A percentile compares a stretch with the other conserved stretches of the same genome.
Conservation (phyloP, 2,797 vertebrate genomes). For the Platalea minor region DNA sequence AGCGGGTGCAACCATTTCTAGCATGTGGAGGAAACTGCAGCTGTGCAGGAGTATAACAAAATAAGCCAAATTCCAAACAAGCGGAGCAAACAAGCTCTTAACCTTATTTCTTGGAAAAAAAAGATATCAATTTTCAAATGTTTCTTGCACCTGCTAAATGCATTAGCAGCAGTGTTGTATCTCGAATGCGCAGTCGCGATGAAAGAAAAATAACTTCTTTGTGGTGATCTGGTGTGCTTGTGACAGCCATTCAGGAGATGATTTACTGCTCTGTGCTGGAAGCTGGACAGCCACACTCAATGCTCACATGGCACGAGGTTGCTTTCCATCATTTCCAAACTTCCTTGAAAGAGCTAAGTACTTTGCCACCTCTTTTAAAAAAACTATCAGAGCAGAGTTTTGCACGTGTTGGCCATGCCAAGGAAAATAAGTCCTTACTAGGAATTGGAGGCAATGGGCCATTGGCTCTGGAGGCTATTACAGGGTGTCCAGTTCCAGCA, state of each 20-base stretch:
- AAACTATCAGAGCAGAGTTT: neutral
- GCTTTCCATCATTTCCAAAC: neutral
- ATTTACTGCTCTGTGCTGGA: conserved; percentile 28
- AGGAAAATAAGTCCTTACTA: conserved; percentile 8
- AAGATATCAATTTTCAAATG: neutral
- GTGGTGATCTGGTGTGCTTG: neutral
- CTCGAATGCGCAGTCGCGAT: accelerated
- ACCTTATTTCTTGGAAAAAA: neutral
- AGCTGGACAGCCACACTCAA: neutral
- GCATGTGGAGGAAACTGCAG: neutral
- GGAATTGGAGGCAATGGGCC: neutral
- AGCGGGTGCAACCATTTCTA: neutral
- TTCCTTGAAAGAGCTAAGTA: conserved; percentile 39
- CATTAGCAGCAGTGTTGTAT: neutral
- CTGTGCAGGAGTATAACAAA: neutral
- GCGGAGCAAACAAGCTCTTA: neutral
- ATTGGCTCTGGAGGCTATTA: neutral
- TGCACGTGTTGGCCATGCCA: neutral
- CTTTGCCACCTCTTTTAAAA: neutral
- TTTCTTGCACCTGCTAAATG: conserved; percentile 1
- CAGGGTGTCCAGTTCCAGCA: neutral
- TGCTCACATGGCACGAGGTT: neutral
- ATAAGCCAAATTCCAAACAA: neutral
- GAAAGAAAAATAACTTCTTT: conserved; percentile 33
- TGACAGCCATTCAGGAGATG: conserved; percentile 20